Base-by-base conservation (phyloP, 2,113 vertebrate species). In the Oryzias javanicus region DNA sequence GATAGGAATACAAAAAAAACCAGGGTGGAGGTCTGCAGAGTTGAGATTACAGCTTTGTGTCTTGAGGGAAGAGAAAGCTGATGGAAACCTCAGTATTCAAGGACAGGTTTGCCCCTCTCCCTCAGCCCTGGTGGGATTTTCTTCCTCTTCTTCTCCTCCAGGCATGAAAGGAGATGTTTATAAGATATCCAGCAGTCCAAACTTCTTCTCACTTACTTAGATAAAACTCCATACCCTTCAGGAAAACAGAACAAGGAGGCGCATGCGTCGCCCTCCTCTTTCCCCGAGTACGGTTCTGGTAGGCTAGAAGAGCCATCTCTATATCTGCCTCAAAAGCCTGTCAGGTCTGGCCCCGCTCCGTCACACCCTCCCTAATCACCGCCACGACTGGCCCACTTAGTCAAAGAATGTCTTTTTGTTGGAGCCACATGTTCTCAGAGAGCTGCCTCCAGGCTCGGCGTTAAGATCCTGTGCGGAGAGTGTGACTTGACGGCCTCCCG, bases 161-260 rank as follows among this genome's bases (percentile, higher is more conserved):
- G 65, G 47, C 63, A 82, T 63, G 69, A 80, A 76, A 54, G 75
- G 60, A 72, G 71, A 64, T 58, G 66, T 75, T 76, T 81, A 72
- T 58, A 64, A 44, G 12, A 27, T n/a, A 78, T 76, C 72, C 54
- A 52, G 70, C 25, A 35, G 76, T 73, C 67, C 60, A 75, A 18
- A 77, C 84, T 92, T 89, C 81, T 80, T 91, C 90, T 94, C 90
- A 94, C 72, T 89, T 89, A 93, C 71, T 65, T 63, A 5, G 15
- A 86, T 85, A 58, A 87, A 83, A 54, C 51, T 49, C 52, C 16
- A 52, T 62, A 55, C 66, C 29, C 56, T 62, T 64, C 48, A 66
- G 60, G 71, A 50, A 51, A 64, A 35, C 35, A 12, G 60, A 55
- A 76, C 76, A 83, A 72, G 70, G 66, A 64, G 72, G 77, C 72